Conservation (phyloP, 2,797 vertebrate species). For the Pampus argenteus region DNA sequence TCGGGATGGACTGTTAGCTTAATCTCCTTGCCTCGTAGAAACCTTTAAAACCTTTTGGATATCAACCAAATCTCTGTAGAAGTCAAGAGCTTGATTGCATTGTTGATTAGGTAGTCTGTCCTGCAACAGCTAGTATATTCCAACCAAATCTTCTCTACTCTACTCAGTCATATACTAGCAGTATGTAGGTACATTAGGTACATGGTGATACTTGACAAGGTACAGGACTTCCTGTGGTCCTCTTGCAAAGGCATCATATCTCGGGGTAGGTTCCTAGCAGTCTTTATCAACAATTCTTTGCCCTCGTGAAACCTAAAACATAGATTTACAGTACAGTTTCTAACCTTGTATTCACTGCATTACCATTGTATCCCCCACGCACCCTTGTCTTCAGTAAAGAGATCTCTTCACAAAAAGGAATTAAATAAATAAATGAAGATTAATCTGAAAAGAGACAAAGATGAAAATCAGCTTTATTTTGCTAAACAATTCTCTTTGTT, state of each 20-base stretch:
- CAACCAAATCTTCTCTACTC: neutral
- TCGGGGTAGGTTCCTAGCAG: neutral
- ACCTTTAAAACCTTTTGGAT: slow-evolving; percentile 48
- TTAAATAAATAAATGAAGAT: neutral
- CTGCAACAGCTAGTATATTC: slow-evolving; percentile 1
- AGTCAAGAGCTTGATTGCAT: neutral
- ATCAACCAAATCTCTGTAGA: slow-evolving; percentile 36
- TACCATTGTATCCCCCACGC: no score
- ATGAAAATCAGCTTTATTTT: neutral
- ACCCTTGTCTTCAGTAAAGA: no score
- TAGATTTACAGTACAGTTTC: neutral
- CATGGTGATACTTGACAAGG: no score
- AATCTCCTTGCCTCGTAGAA: slow-evolving; percentile 40
- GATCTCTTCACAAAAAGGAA: neutral
- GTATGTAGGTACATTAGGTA: neutral
- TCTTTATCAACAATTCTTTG: neutral
- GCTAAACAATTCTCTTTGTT: neutral
- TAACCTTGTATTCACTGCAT: neutral
- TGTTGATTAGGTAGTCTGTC: slow-evolving; percentile 14
- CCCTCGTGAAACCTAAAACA: neutral
- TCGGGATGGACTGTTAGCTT: slow-evolving; percentile 20
- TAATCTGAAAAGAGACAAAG: neutral
- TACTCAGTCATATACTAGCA: neutral
- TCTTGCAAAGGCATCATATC: neutral
- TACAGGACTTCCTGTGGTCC: neutral